Percentiles rank a stretch among this genome's conserved stretches.
Conservation (phyloP, 2,113 vertebrate species). For the Stigmatopora argus region DNA sequence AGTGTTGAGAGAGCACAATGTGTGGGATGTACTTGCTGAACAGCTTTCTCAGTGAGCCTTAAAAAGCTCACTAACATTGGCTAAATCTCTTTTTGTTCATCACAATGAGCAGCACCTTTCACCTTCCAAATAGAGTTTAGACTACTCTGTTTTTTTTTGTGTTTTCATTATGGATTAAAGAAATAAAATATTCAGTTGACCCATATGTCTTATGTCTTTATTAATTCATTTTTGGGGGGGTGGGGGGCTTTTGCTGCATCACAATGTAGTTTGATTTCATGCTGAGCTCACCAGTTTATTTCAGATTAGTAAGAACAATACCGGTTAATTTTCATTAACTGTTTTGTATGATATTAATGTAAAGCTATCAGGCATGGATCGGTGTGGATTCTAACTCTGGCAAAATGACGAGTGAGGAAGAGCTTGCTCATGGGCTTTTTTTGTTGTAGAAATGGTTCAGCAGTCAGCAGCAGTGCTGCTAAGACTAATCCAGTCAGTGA, state of each 20-base stretch:
- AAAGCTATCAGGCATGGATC: constrained; percentile 26
- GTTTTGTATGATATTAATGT: constrained; percentile 41
- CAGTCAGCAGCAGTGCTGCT: constrained; percentile 20
- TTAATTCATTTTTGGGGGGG: not conserved
- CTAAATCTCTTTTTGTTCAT: not conserved
- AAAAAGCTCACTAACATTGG: not conserved
- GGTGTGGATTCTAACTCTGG: constrained; percentile 9
- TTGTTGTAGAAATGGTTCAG: not conserved
- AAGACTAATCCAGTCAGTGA: constrained; percentile 37
- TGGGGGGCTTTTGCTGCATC: not conserved
- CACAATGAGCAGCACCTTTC: not conserved
- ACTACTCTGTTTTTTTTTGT: not conserved
- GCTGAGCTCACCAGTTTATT: constrained; percentile 12
- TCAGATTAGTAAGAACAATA: constrained; percentile 25
- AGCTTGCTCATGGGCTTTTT: not conserved
- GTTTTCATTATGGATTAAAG: too few relatives aligned
- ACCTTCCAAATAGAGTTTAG: not conserved
- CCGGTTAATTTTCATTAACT: constrained; percentile 38
- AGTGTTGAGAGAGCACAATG: constrained; percentile 6
- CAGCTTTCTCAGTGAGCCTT: constrained; percentile 2
- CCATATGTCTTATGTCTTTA: not conserved
- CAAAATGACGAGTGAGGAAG: constrained; percentile 6
- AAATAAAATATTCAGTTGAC: too few relatives aligned
- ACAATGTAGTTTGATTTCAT: not conserved
- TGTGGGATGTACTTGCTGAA: constrained; percentile 2